Base-by-base conservation (phyloP, 35 echinoderm and acorn worm species). In the Anneissia japonica region DNA sequence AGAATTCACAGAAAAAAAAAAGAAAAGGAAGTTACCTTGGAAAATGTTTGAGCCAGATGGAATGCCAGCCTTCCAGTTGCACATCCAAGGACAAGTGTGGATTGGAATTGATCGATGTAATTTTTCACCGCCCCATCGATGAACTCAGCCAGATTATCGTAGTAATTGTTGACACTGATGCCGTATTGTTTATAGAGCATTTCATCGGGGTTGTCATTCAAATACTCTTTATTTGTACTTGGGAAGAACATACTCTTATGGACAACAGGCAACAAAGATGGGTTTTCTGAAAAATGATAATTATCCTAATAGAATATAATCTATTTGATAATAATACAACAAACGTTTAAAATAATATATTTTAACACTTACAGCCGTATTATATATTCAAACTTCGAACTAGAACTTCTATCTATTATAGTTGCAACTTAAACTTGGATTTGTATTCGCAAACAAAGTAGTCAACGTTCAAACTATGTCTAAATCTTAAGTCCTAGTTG, bases 11-110 rank as follows among this genome's bases (percentile, higher is more conserved):
- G n/a, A n/a, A 36, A 26, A 16, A 56, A 81, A 7, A 39, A 13
- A 46, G 34, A 34, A 31, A 45, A 3, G 33, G 45, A 72, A 46
- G 78, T 28, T 79, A 98, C 95, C 80, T 88, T 34, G 0, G 79
- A 39, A 74, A 89, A 89, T 31, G 87, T 5, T 19, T 45, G 45
- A 31, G 84, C 82, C 11, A 93, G 84, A 43, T 98, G 88, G 91
- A 98, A 98, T 37, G 91, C 73, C 72, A 91, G 35, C 30, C 82
- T 72, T 45, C 95, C 95, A 72, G 91, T 91, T 12, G 85, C 95
- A 74, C 87, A 89, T 4, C 77, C 85, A 40, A 98, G 4, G 56
- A 91, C 81, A 5, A 98, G 76, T 3, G 84, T 89, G 10, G 34
- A 40, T 7, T 32, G 30, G 34, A 56, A 12, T 32, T 34, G 37